A percentile compares a stretch with the other conserved stretches of the same genome.
Evolutionary conservation across 2,888 invertebrate genomes (phyloP).

Genomic region (Leptura quadrifasciata): DNA sequence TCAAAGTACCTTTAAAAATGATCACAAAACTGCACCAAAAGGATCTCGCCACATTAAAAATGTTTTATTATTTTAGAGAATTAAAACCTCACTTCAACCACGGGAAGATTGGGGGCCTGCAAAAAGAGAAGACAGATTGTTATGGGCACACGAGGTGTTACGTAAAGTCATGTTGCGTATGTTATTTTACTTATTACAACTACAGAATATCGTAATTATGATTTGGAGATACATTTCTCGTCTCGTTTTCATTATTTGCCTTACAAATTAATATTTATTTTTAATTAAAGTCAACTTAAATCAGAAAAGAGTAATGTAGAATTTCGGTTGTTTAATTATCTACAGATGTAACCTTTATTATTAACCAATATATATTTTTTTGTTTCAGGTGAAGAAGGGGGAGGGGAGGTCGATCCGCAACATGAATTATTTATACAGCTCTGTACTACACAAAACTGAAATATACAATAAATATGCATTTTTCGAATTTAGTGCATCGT

Average conservation of each 20-base stretch:
- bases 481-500: no score
- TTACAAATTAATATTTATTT: background rate
- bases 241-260: background rate
- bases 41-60: background rate
- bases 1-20: constrained; percentile 11
- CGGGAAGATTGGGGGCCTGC: constrained; percentile 79
- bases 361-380: background rate
- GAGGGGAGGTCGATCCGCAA: constrained; percentile 44
- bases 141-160: constrained; percentile 61
- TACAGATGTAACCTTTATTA: background rate
- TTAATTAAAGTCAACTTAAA: background rate
- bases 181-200: background rate
- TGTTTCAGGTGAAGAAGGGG: constrained; percentile 39
- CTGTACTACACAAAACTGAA: constrained; percentile 39
- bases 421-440: constrained; percentile 66
- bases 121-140: constrained; percentile 66
- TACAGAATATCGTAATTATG: no score
- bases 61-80: constrained; percentile 62
- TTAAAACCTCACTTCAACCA: constrained; percentile 68
- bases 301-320: background rate
- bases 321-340: background rate
- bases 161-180: constrained; percentile 24
- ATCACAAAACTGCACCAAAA: background rate
- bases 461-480: background rate
- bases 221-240: no score